phyloP scores from a whole-genome alignment of 2,113 vertebrate genomes.

The Cisticola juncidis region DNA sequence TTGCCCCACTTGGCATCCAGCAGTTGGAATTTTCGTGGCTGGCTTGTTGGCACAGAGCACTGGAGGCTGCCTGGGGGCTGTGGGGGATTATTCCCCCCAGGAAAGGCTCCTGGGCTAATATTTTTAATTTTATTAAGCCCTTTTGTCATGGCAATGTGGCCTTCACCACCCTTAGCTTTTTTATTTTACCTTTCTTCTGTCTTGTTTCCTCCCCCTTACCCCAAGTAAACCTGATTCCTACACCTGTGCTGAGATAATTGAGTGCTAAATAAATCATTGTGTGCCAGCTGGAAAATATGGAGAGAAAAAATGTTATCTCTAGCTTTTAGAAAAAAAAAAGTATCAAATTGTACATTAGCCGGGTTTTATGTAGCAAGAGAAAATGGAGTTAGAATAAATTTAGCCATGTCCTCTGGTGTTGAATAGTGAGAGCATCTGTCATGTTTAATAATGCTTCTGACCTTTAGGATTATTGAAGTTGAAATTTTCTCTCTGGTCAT shows the following conservation, averaged over 20 bases:
- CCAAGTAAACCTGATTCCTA: not conserved
- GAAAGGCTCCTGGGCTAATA: not conserved
- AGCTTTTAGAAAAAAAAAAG: not conserved
- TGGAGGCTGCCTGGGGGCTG: not conserved
- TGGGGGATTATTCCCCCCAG: not conserved
- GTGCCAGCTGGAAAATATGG: not conserved
- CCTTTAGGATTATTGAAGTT: constrained; percentile 62
- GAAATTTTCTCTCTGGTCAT: constrained; percentile 60
- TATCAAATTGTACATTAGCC: constrained; percentile 42
- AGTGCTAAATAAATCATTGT: constrained; percentile 42
- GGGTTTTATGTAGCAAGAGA: constrained; percentile 15
- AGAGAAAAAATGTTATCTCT: constrained; percentile 26
- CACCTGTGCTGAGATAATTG: constrained; percentile 35
- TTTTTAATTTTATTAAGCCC: not conserved
- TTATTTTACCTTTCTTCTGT: not conserved
- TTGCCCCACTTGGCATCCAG: not conserved
- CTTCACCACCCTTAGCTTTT: not conserved
- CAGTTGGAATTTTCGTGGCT: not conserved
- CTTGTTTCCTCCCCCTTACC: not conserved
- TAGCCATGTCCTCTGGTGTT: constrained; percentile 35
- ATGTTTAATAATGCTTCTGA: constrained; percentile 63
- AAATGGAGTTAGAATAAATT: constrained; percentile 60
- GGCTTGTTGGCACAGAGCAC: not conserved
- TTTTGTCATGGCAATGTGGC: not conserved
- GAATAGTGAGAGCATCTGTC: constrained; percentile 50